Evolutionary conservation across 1,140 invertebrate species (phyloP).

Genomic region (Drosophila quadrilineata): DNA sequence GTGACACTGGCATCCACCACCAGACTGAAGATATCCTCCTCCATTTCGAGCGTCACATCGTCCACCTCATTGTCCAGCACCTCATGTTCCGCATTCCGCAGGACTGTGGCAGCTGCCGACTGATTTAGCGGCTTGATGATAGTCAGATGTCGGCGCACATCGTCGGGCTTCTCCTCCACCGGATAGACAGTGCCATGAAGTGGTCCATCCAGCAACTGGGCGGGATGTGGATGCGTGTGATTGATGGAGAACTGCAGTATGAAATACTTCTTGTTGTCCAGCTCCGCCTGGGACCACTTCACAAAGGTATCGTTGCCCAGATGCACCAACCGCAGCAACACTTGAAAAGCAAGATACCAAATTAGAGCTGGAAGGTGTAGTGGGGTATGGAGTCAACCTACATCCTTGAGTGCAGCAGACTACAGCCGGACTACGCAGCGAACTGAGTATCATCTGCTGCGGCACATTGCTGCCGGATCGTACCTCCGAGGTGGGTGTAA

Average conservation of each 20-base stretch:
- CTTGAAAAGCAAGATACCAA: slow-evolving; percentile 26
- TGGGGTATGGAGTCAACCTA: slow-evolving; percentile 38
- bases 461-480: slow-evolving; percentile 32
- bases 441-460: slow-evolving; percentile 68
- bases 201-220: slow-evolving; percentile 43
- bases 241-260: slow-evolving; percentile 76
- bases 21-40: slow-evolving; percentile 68
- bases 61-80: slow-evolving; percentile 62
- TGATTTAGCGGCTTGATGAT: slow-evolving; percentile 55
- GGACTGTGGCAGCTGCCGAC: slow-evolving; percentile 39
- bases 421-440: slow-evolving; percentile 60
- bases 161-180: slow-evolving; percentile 56
- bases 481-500: slow-evolving; percentile 63
- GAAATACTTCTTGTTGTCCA: slow-evolving; percentile 75
- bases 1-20: slow-evolving; percentile 74
- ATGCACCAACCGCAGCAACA: slow-evolving; percentile 65
- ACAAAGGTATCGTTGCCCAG: slow-evolving; percentile 73
- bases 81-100: slow-evolving; percentile 58
- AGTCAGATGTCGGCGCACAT: slow-evolving; percentile 57
- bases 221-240: slow-evolving; percentile 68
- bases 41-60: slow-evolving; percentile 52
- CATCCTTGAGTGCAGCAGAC: slow-evolving; percentile 77
- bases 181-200: slow-evolving; percentile 52
- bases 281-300: slow-evolving; percentile 67
- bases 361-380: not conserved